Conservation (phyloP, 2,888 invertebrate species). For the Pristionchus maxplancki region DNA sequence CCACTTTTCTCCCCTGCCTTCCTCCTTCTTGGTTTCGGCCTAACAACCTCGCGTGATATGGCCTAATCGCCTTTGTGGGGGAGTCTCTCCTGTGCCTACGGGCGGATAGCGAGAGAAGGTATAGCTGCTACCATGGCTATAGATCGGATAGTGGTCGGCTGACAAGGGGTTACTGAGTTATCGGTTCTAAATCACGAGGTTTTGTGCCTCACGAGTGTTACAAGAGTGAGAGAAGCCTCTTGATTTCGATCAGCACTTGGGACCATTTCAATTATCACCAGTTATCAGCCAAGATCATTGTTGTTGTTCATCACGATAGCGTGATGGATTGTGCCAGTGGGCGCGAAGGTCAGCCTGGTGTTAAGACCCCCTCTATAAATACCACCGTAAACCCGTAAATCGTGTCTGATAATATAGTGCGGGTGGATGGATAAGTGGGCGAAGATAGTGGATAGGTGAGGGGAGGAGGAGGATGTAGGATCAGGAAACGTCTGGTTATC, state of each 20-base stretch:
- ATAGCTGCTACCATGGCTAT: neutral
- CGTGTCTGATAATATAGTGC: slow-evolving; percentile 46
- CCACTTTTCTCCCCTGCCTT: neutral
- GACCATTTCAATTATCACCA: no score
- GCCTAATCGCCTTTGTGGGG: slow-evolving; percentile 35
- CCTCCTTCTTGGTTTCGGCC: slow-evolving; percentile 6
- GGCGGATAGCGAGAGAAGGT: neutral
- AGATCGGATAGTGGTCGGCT: neutral
- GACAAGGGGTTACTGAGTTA: no score
- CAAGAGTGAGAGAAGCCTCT: neutral
- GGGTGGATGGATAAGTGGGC: slow-evolving; percentile 40
- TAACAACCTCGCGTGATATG: slow-evolving; percentile 41
- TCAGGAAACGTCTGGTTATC: slow-evolving; percentile 3
- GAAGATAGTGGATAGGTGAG: neutral
- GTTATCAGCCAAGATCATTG: neutral
- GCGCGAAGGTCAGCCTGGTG: slow-evolving; percentile 28
- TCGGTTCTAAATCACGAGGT: no score
- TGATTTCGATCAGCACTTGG: neutral
- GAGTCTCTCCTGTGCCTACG: neutral
- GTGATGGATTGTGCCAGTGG: neutral
- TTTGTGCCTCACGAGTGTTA: neutral
- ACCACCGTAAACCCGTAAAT: slow-evolving; percentile 9
- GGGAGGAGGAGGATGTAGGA: neutral
- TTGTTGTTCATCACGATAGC: neutral
- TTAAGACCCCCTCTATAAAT: slow-evolving; percentile 1